Base-by-base conservation (phyloP, 2,113 vertebrate genomes). In the Brachypteracias leptosomus region DNA sequence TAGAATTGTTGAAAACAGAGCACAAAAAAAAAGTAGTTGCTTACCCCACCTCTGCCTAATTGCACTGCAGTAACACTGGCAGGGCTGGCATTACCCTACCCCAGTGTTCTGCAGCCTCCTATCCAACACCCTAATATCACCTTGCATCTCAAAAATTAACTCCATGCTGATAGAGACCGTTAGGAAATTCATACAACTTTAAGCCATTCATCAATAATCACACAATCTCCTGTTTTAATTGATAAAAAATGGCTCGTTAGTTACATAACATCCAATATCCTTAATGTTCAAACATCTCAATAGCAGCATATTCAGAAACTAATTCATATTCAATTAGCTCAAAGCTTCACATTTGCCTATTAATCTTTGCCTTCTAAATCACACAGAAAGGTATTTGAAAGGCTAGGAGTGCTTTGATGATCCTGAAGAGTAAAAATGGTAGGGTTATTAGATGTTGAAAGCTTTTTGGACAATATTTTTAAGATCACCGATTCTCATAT, bases 261-360 rank as follows among this genome's bases (percentile, higher is more conserved):
- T 90, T 47, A 47, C 95, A 96, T 66, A n/a, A 89, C 16, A 6
- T 63, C 70, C 13, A 19, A 9, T 16, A 20, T 89, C 91, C 65
- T 72, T 93, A 92, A 91, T 94, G 95, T 95, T 95, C 87, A 95
- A 95, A 92, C 81, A 85, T 72, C 84, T 93, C 95, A 97, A 88
- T 11, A 93, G 94, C 80, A 95, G 90, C 92, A 79, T 85, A 96
- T 94, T 95, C 90, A 88, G 84, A 96, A 90, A 78, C 63, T 94
- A 95, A 96, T 95, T 97, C 76, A 93, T 97, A 97, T 95, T 97
- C 96, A 96, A 87, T 96, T 93, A 97, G 81, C 87, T 91, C 89
- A 96, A 85, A 97, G 90, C 76, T 85, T 96, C 78, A 89, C 4
- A 94, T 93, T 93, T 97, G 81, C 90, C 93, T 96, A 95, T 91